phyloP scores from a whole-genome alignment of 2,797 vertebrate species.

The Argentina silus region DNA sequence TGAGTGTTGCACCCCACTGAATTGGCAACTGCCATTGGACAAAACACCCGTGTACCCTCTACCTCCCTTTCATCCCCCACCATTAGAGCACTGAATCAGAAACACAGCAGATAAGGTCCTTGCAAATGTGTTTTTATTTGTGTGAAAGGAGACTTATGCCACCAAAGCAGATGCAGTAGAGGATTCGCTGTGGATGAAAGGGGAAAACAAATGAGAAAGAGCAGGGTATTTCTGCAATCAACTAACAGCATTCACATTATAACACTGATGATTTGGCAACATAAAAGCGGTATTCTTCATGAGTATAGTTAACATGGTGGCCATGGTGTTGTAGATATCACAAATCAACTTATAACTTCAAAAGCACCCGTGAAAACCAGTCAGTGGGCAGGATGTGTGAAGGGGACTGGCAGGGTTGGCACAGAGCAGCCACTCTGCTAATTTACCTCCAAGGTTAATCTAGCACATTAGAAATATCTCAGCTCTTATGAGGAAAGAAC shows the following conservation, averaged over 20 bases:
- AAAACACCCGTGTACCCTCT: not conserved
- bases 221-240: not conserved
- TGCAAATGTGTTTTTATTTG: constrained; percentile 4
- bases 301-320: not conserved
- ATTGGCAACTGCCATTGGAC: not conserved
- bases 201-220: constrained; percentile 20
- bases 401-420: constrained; percentile 82
- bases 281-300: not conserved
- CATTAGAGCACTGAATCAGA: not conserved
- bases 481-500: constrained; percentile 68
- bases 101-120: not conserved
- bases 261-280: not conserved
- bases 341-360: not conserved
- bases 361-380: not conserved
- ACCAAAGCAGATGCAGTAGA: constrained; percentile 99
- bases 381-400: constrained; percentile 58
- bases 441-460: constrained; percentile 79
- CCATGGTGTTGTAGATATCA: not conserved
- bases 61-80: not conserved
- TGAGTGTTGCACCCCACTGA: too few relatives aligned
- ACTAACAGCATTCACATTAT: not conserved
- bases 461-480: constrained; percentile 84
- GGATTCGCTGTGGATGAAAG: constrained; percentile 87
- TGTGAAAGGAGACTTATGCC: constrained; percentile 80
- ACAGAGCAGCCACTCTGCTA: constrained; percentile 75